Evolutionary conservation across 2,888 invertebrate genomes (phyloP).

Genomic region (Cataglyphis albicans): DNA sequence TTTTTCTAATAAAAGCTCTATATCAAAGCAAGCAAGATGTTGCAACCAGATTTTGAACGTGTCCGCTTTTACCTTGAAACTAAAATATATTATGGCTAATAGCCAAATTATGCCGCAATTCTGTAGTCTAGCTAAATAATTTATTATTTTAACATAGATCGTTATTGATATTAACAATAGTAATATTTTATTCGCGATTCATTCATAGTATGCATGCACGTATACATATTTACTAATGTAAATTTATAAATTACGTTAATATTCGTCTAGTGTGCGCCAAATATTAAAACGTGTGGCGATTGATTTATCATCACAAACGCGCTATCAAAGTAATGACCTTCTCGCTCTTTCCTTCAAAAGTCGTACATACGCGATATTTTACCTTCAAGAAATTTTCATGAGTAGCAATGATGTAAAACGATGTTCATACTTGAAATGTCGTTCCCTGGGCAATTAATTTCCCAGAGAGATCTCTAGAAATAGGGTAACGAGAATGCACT

Average conservation of each 20-base stretch:
- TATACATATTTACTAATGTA: neutral
- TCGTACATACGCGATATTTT: neutral
- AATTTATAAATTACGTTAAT: conserved; percentile 19
- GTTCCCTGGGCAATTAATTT: conserved; percentile 26
- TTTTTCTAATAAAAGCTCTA: neutral
- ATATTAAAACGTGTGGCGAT: conserved; percentile 46
- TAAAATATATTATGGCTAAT: conserved; percentile 22
- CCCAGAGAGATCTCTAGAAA: conserved; percentile 19
- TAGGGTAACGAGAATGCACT: conserved; percentile 23
- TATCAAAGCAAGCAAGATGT: neutral
- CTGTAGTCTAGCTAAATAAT: neutral
- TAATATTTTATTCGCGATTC: neutral
- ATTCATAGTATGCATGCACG: neutral
- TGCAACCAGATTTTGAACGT: neutral
- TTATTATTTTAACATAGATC: conserved; percentile 18
- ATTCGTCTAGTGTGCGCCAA: conserved; percentile 59
- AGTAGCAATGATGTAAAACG: neutral
- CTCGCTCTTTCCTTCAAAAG: neutral
- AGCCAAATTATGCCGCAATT: conserved; percentile 23
- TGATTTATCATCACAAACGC: conserved; percentile 66
- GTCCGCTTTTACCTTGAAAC: conserved; percentile 2
- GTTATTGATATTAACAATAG: conserved; percentile 3
- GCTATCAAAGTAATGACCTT: conserved; percentile 53
- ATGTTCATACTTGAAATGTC: neutral
- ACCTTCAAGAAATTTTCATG: neutral